Evolutionary conservation across 1,140 invertebrate genomes (phyloP).

Genomic region (Dryas iulia): DNA sequence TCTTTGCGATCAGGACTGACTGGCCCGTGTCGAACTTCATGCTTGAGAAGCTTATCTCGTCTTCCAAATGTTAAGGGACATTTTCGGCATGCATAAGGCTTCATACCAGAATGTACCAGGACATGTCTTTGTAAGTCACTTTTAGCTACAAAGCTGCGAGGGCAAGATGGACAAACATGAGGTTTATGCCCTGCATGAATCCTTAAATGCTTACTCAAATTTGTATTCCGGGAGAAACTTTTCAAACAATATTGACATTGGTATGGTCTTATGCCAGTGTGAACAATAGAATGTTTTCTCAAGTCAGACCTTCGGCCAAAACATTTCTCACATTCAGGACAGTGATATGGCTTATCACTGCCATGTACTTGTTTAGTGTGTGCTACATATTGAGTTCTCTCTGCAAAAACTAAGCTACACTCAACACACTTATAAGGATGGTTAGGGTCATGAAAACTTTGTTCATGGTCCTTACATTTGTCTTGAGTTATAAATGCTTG

Average conservation of each 20-base stretch:
- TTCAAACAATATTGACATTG: conserved; percentile 85
- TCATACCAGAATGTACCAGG: conserved; percentile 86
- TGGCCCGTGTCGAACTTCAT: conserved; percentile 81
- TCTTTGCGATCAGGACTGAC: conserved; percentile 46
- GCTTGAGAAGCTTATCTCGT: conserved; percentile 82
- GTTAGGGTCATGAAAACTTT: conserved; percentile 78
- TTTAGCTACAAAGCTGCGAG: conserved; percentile 87
- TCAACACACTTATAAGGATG: conserved; percentile 82
- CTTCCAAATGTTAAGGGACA: conserved; percentile 85
- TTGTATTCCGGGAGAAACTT: conserved; percentile 88
- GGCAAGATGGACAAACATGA: conserved; percentile 87
- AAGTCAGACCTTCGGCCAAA: conserved; percentile 84
- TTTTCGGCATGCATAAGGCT: conserved; percentile 84
- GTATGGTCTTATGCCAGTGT: conserved; percentile 86
- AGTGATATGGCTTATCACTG: conserved; percentile 84
- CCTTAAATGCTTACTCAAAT: conserved; percentile 92
- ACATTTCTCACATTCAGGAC: conserved; percentile 83
- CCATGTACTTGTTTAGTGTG: conserved; percentile 83
- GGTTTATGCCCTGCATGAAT: conserved; percentile 86
- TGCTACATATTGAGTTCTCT: conserved; percentile 81
- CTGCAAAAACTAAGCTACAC: conserved; percentile 80
- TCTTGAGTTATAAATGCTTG: conserved; percentile 82
- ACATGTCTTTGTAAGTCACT: conserved; percentile 85
- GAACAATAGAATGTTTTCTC: conserved; percentile 86
- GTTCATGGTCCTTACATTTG: conserved; percentile 82